Evolutionary conservation across 2,113 vertebrate genomes (phyloP), one percentile per base, ranked within the genome.

Genomic region (Terrapene triunguis): DNA sequence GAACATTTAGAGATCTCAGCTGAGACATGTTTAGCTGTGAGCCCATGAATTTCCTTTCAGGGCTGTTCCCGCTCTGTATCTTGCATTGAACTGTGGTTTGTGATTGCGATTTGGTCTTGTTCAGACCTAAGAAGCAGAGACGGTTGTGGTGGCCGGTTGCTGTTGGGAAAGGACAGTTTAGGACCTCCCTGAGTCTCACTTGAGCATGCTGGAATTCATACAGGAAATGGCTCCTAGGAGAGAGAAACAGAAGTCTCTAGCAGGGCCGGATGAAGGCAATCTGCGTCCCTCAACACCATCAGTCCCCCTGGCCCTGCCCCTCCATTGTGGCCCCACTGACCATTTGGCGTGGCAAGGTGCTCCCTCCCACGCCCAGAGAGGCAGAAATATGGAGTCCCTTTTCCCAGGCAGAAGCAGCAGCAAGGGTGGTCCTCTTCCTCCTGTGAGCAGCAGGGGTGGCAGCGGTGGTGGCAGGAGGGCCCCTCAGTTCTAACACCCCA

Each of bases 121-220:
- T 82, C 42, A 69, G n/a, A 50, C 22, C 13, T 44, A 32, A 72
- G 32, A 24, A 69, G 32, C 22, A 10, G 17, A 80, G 78, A 35
- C 19, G 29, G 50, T 13, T 48, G 6, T 21, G 48, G 44, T 4
- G 8, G 24, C 47, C 21, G 0, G 4, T 42, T 82, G 48, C 35
- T 89, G 10, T 29, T 0, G 0, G 88, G n/a, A 14, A 50, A 8
- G 2, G 3, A 44, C 35, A 2, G 2, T 65, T 65, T 59, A 87
- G 22, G 69, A 87, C 89, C 14, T 50, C 14, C 32, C 42, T 47
- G 38, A 76, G 42, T 76, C 38, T 13, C 42, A 27, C 72, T 27
- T 76, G 38, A 44, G 38, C 6, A 10, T 24, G 22, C 72, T 44
- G 13, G 38, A 85, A 96, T n/a, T 89, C 55, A n/a, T 92, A 84